Evolutionary conservation across 2,888 invertebrate genomes (phyloP), one percentile per base, ranked within the genome.

Genomic region (Plebejus anna): DNA sequence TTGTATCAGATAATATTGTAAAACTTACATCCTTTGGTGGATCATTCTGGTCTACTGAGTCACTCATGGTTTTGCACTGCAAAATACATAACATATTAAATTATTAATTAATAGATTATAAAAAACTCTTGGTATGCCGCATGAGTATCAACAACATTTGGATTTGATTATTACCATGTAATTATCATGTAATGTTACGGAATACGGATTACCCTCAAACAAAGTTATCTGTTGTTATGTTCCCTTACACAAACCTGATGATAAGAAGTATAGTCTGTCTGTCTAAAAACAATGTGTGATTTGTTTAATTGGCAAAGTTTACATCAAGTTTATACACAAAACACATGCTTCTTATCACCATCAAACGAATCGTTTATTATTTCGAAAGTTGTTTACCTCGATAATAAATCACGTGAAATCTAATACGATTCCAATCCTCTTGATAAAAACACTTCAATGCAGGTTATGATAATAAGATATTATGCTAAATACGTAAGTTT

Each of bases 21-120:
- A 55, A 75, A 87, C 90, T 89, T 83, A 93, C 93, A 87, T 92
- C 92, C 81, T 90, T 93, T 79, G 92, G 90, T 13, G 90, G 90
- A 70, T 93, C 94, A 81, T 89, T 92, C 78, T 92, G 93, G 79
- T 92, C 89, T 77, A 84, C 83, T 80, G 90, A 88, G 81, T 93
- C 93, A 87, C 91, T 86, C 93, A 94, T 94, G 79, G 80, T 88
- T 79, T 47, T 77, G 77, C 76, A 81, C 87, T 85, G 79, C 13
- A 73, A 73, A 73, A 73, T 32, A 73, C 32, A 72, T 28, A 6
- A 22, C 28, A 5, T n/a, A 72, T 7, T 47, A 72, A 22, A 22
- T 22, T 13, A 13, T 5, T 47, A 7, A 42, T 71, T 42, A 38
- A 59, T 9, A n/a, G 3, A 71, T n/a, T 36, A 5, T 70, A 2